phyloP scores from a whole-genome alignment of 1,140 invertebrate genomes.

The Scaptodrosophila lebanonensis region DNA sequence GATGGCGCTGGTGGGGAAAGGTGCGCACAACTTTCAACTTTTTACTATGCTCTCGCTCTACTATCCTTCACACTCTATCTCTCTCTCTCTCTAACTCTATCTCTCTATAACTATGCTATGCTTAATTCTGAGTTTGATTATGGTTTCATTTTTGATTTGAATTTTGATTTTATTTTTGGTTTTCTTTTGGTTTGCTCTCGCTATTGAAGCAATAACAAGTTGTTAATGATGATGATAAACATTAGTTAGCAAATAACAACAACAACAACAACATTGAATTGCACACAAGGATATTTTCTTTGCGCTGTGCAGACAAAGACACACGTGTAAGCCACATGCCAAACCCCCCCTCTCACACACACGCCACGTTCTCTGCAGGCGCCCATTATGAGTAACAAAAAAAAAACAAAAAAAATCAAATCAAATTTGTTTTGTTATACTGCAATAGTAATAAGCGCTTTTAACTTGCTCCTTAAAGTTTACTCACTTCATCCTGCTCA shows the following conservation, averaged over 20 bases:
- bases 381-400: too few relatives aligned
- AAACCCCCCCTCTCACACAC: too few relatives aligned
- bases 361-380: too few relatives aligned
- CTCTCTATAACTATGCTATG: constrained; percentile 43
- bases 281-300: constrained; percentile 6
- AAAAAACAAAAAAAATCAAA: too few relatives aligned
- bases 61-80: constrained; percentile 33
- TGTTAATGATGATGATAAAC: constrained; percentile 67
- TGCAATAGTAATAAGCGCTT: too few relatives aligned
- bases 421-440: too few relatives aligned
- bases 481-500: too few relatives aligned
- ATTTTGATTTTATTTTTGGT: constrained; percentile 42
- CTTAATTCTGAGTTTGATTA: constrained; percentile 34
- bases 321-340: too few relatives aligned
- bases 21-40: constrained; percentile 79
- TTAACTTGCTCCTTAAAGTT: too few relatives aligned
- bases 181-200: constrained; percentile 44
- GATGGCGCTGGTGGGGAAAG: constrained; percentile 84
- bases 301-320: too few relatives aligned
- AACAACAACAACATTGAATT: constrained; percentile 3
- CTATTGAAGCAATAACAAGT: constrained; percentile 18
- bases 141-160: constrained; percentile 42
- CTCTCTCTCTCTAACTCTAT: constrained; percentile 24
- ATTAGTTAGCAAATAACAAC: constrained; percentile 50
- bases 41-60: constrained; percentile 20